These are phyloP conservation scores for Julus scanicus DNA, from an alignment of 2,888 invertebrate genomes.

Conservation along the genomic window DNA sequence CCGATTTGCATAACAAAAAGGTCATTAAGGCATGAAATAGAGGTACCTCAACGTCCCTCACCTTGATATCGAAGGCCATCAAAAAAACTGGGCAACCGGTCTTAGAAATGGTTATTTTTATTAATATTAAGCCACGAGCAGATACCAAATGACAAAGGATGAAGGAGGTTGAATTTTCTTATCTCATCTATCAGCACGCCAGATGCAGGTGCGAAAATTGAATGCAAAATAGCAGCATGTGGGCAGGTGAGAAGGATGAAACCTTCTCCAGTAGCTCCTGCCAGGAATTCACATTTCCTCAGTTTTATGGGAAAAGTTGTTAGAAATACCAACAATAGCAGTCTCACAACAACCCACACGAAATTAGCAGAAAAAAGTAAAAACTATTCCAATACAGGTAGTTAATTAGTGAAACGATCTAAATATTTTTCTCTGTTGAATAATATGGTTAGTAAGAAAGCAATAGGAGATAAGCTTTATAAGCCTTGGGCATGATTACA, in stretches of 20 bases:
- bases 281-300: background rate
- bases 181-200: background rate
- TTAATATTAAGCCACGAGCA: background rate
- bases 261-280: background rate
- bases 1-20: background rate
- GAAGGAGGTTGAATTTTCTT: background rate
- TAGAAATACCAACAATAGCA: background rate
- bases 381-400: too few relatives aligned
- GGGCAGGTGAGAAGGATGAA: background rate
- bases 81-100: background rate
- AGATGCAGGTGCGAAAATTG: conserved; percentile 6
- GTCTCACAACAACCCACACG: too few relatives aligned
- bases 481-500: too few relatives aligned
- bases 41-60: background rate
- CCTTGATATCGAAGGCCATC: conserved; percentile 22
- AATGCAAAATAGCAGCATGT: background rate
- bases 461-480: too few relatives aligned
- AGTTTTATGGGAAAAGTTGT: background rate
- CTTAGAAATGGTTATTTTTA: background rate
- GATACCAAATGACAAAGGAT: background rate
- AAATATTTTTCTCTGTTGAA: too few relatives aligned
- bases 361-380: too few relatives aligned
- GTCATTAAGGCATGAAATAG: background rate
- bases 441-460: too few relatives aligned
- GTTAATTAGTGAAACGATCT: too few relatives aligned